Percentiles rank a stretch among this genome's conserved stretches.
These are phyloP conservation scores for Scolanthus callimorphus DNA, from an alignment of 92 coral and sea anemone genomes.

Conservation along the genomic window DNA sequence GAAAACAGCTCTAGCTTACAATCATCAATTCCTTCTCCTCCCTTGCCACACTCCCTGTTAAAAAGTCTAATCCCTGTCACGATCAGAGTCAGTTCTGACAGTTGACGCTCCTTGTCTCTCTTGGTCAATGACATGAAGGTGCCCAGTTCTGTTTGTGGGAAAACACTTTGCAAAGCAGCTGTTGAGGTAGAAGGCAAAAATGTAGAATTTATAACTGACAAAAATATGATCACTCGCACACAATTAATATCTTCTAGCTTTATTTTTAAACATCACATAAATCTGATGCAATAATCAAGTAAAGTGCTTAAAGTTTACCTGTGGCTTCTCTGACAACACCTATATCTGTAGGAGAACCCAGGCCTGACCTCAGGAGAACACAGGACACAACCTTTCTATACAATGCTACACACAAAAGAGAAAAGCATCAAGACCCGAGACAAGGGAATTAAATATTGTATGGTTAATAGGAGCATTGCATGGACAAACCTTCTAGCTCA, in stretches of 20 bases:
- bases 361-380: slow-evolving; percentile 88
- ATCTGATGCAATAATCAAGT: not conserved
- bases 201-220: no score
- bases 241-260: no score
- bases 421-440: not conserved
- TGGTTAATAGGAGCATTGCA: no score
- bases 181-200: no score
- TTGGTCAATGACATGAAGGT: slow-evolving; percentile 96
- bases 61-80: slow-evolving; percentile 96
- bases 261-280: no score
- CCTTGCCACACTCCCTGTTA: slow-evolving; percentile 98
- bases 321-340: slow-evolving; percentile 97
- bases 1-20: no score
- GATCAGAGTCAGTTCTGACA: slow-evolving; percentile 88
- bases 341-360: slow-evolving; percentile 98
- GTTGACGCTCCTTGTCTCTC: slow-evolving; percentile 95
- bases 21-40: slow-evolving; percentile 99
- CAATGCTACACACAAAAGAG: slow-evolving; percentile 57
- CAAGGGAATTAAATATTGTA: no score
- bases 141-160: slow-evolving; percentile 99
- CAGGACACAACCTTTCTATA: slow-evolving; percentile 97
- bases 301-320: slow-evolving; percentile 38
- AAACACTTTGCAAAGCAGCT: slow-evolving; percentile 99
- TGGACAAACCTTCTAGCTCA: slow-evolving; percentile 85
- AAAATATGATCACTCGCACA: no score